Base-by-base conservation (phyloP, 2,888 invertebrate genomes). In the Dryobotodes eremita region DNA sequence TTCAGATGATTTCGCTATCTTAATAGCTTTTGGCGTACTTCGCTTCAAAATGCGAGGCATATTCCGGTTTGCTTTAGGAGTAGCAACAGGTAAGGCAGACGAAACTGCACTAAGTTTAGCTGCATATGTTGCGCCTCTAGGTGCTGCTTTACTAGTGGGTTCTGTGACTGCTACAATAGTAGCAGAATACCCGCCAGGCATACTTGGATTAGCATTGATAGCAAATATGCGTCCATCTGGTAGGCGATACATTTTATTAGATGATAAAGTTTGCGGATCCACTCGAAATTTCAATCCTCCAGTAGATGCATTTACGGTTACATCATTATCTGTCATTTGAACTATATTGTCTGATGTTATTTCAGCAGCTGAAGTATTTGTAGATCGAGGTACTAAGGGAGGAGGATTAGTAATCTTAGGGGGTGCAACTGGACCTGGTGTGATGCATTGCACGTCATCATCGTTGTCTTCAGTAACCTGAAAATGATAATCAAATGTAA, bases 171-270 rank as follows among this genome's bases (percentile, higher is more conserved):
- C 96, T 20, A 97, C 97, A 78, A 97, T 97, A 6, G 97, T 97
- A 48, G 97, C 97, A 11, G 97, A 97, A 89, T 97, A 97, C 13
- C 97, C 97, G 6, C 97, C 97, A 1, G 97, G 97, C 97, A 97
- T 97, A 76, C 90, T 94, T 3, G 97, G 95, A 84, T 97, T 97
- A 23, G 95, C 90, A 84, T 97, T 97, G 31, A 97, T 97, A 23
- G 97, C 97, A 89, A 97, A 97, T 79, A 97, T 94, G 26, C 97
- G 94, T 0, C 97, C 97, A 86, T 97, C 97, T 8, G 97, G 97
- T 68, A 97, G 90, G 11, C 97, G 94, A 88, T 97, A 97, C 97
- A 97, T 97, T 90, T 97, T 97, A 82, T 97, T 97, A 48, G 96
- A 95, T 17, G 97, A 97, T 50, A 97, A 90, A 0, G 97, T 97